These are phyloP conservation scores for Drosophila orosa DNA, from an alignment of 1,140 invertebrate genomes.

Conservation along the genomic window DNA sequence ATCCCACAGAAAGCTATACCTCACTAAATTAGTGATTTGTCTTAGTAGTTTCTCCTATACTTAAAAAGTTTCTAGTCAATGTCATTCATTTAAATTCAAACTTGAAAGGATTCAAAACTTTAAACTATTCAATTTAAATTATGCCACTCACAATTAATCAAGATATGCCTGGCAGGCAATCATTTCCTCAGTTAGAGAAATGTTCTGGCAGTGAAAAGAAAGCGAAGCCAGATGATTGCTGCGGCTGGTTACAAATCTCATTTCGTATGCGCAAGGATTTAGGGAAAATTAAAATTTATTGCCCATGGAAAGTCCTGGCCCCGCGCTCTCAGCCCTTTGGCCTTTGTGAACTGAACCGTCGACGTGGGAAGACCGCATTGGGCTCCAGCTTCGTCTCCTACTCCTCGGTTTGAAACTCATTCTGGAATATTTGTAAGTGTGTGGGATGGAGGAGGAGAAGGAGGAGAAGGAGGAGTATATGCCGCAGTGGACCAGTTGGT, in stretches of 20 bases:
- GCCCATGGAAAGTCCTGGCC: slow-evolving; percentile 58
- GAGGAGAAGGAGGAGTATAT: background rate
- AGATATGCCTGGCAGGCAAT: slow-evolving; percentile 13
- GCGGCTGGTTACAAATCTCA: slow-evolving; percentile 57
- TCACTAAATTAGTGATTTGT: accelerated
- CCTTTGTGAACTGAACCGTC: slow-evolving; percentile 38
- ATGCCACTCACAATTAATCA: slow-evolving; percentile 36
- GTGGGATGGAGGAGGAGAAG: background rate
- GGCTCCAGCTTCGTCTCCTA: background rate
- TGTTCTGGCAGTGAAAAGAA: slow-evolving; percentile 27
- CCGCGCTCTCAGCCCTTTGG: slow-evolving; percentile 19
- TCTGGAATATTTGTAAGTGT: slow-evolving; percentile 21
- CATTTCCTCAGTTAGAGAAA: slow-evolving; percentile 19
- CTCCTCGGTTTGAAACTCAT: slow-evolving; percentile 12
- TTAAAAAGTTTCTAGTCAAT: background rate
- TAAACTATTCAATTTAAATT: slow-evolving; percentile 16
- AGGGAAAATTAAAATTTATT: slow-evolving; percentile 75
- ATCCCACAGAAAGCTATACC: background rate
- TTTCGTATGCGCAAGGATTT: slow-evolving; percentile 67
- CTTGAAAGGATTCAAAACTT: slow-evolving; percentile 1
- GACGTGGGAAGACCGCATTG: slow-evolving; percentile 39
- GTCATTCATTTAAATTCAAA: background rate
- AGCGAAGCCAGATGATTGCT: slow-evolving; percentile 31
- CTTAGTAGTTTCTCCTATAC: background rate
- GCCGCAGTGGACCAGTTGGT: slow-evolving; percentile 42